Base-by-base conservation (phyloP, 2,113 vertebrate species). In the Burhinus bistriatus region DNA sequence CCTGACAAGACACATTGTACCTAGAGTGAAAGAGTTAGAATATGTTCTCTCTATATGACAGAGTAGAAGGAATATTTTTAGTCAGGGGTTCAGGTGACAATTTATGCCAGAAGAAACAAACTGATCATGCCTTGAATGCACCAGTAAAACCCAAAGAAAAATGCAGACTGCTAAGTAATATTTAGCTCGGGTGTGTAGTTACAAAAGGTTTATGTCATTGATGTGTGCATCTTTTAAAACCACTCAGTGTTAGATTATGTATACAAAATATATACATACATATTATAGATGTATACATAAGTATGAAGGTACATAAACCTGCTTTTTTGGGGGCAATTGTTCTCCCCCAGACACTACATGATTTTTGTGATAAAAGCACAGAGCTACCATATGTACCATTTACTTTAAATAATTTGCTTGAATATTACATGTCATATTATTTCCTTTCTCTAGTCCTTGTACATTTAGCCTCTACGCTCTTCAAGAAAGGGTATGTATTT, bases 1-100 rank as follows among this genome's bases (percentile, higher is more conserved):
- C 22, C 18, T 98, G 97, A 97, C 80, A 95, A 96, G 91, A 66
- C 61, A 34, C 93, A 97, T 96, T 96, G 78, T 95, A 93, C 85
- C 84, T 89, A 75, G 72, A 89, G 13, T 14, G 66, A 94, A 64
- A 45, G 66, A 94, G 62, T 59, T 75, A 86, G 79, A 92, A 92
- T 93, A 84, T 87, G 90, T 91, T 93, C 83, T 97, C 68, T 66
- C 75, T 89, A 19, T 64, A 55, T 71, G 90, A 69, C 82, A 96
- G 84, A 87, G 90, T 61, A 93, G 85, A 97, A 89, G 75, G 89
- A 94, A 47, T 93, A 85, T 97, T 96, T 97, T 97, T 96, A 95
- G 94, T 94, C 85, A 76, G 76, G 52, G 65, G 38, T 95, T 91
- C 93, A 96, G 83, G 81, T 94, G 95, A 96, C 88, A 91, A 89